Base-by-base conservation (phyloP, 2,888 invertebrate genomes). In the Macaria liturata region DNA sequence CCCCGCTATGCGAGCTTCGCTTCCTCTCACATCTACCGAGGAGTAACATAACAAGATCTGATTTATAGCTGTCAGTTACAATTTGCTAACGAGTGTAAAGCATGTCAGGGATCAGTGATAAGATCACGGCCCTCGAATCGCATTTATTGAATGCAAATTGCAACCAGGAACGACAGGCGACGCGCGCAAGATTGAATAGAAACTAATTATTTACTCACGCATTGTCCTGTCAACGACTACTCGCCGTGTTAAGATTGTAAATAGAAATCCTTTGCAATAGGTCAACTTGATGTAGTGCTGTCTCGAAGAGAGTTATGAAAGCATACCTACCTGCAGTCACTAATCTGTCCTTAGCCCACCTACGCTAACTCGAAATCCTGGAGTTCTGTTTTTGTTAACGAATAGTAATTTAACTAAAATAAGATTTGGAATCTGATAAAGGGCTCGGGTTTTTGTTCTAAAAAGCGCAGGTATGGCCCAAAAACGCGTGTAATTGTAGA, bases 51-150 rank as follows among this genome's bases (percentile, higher is more conserved):
- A 78, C 75, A 64, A 75, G 79, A 75, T 79, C 74, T 77, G 81
- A 86, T 84, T 85, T 80, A 80, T 76, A 75, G 76, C 78, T 81
- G 87, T 83, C 86, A 80, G 80, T 83, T 83, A 78, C 83, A 87
- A 88, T 89, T 87, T 87, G 85, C 84, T 85, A 87, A 85, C 84
- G 81, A 84, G 82, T 86, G 84, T 80, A 80, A 80, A 82, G 81
- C 83, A 80, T 81, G 83, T 81, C 83, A 78, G 80, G 76, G 80
- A 71, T 80, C 67, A 69, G 57, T 71, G 87, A 88, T 88, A 88
- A 82, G 83, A 88, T 88, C 86, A 75, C 62, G 78, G 78, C 75
- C 77, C 69, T 68, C 74, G 66, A 72, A 70, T 74, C 67, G 74
- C 78, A 77, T 81, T 37, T 84, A 88, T 86, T 86, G 82, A 86